Evolutionary conservation across 2,113 vertebrate genomes (phyloP), one percentile per base, ranked within the genome.

Genomic region (Oriolus oriolus): DNA sequence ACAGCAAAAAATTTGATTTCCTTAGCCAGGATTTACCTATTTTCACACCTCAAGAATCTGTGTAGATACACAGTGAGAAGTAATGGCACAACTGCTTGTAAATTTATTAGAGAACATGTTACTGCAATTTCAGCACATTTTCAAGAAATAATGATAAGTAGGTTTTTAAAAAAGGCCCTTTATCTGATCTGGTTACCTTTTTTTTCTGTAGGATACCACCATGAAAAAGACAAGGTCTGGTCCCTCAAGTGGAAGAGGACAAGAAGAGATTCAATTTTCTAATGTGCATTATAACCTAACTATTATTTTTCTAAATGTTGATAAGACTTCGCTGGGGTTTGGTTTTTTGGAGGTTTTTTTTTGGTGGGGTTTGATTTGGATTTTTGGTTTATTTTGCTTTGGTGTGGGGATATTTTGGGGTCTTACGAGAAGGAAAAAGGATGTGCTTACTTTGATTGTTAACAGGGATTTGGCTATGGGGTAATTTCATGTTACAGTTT

Each of bases 301-400:
- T 65, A 59, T 30, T n/a, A 14, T 60, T 81, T 75, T 54, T 52
- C 8, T 53, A 30, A 30, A 56, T 23, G 6, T 24, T 79, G 24
- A 7, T 31, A 11, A 57, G 13, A 10, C 9, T 59, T 44, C 3
- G 0, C 14, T 45, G 18, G 9, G 5, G 5, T 18, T 82, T 84
- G 41, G 33, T 16, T 26, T n/a, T 57, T 59, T 10, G 10, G 3
- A 7, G 3, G 27, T 8, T 7, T 45, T 28, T 57, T 64, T 18
- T 9, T 47, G 4, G 10, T 39, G 15, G 15, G 4, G 4, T 64
- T 84, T 47, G 3, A 5, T 21, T 54, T 65, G 1, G 0, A 13
- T 26, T 41, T 76, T 47, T 74, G 13, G 23, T 37, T 52, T 20
- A 23, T 44, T 61, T 66, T 77, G 19, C 11, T 20, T 61, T 81